A percentile compares a stretch with the other conserved stretches of the same genome.
These are phyloP conservation scores for Dexiosoma caninum DNA, from an alignment of 2,888 invertebrate species.

Conservation along the genomic window DNA sequence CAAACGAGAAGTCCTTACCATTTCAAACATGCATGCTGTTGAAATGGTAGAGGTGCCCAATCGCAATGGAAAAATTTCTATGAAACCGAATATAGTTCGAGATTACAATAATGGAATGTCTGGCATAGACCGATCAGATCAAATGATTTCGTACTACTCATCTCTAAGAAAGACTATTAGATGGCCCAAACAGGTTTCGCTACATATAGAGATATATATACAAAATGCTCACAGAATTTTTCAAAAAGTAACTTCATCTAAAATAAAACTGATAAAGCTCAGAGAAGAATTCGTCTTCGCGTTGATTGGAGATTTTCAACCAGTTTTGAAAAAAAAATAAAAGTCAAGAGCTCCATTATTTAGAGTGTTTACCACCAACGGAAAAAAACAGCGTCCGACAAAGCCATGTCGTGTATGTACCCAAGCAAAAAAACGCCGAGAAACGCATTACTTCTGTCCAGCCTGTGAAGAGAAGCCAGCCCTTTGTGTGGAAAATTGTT, in stretches of 20 bases:
- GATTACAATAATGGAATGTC: background rate
- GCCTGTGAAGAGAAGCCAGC: slow-evolving; percentile 39
- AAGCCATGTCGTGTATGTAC: slow-evolving; percentile 18
- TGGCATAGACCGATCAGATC: slow-evolving; percentile 34
- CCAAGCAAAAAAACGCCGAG: slow-evolving; percentile 27
- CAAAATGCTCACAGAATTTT: slow-evolving; percentile 32
- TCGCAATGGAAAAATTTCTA: slow-evolving; percentile 44
- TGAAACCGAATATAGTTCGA: slow-evolving; percentile 6
- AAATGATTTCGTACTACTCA: slow-evolving; percentile 52
- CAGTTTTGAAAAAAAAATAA: background rate
- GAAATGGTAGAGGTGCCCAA: slow-evolving; percentile 41
- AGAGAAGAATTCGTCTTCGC: slow-evolving; percentile 40
- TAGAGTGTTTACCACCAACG: background rate
- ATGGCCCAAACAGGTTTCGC: background rate
- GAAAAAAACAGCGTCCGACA: background rate
- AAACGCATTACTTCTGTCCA: slow-evolving; percentile 35
- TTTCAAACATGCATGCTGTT: slow-evolving; percentile 41
- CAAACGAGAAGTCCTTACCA: slow-evolving; percentile 18
- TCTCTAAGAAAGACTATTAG: slow-evolving; percentile 53
- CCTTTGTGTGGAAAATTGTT: slow-evolving; percentile 2
- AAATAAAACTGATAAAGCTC: background rate
- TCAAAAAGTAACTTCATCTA: slow-evolving; percentile 1
- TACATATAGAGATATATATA: slow-evolving; percentile 21
- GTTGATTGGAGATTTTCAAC: slow-evolving; percentile 44
- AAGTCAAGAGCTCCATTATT: background rate